Base-by-base conservation (phyloP, 2,113 vertebrate genomes). In the Solenodon paradoxus region DNA sequence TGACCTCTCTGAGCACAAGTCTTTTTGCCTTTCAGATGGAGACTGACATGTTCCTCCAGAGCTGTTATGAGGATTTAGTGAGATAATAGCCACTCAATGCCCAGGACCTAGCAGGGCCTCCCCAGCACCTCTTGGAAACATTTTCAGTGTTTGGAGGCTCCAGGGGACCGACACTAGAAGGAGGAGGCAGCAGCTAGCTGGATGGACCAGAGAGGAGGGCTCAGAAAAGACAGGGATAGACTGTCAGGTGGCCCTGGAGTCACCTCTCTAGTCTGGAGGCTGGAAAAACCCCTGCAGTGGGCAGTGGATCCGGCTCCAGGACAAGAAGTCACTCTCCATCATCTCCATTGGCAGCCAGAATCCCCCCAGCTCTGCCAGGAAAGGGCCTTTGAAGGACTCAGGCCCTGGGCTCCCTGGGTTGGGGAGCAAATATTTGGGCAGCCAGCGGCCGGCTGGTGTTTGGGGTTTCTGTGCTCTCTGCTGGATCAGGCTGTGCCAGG, bases 381-480 rank as follows among this genome's bases (percentile, higher is more conserved):
- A 97, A 95, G 92, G 97, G 61, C 81, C 57, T 96, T 94, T 94
- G 90, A 95, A 82, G 85, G 61, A 49, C 49, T 49, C 9, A 49
- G 78, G 53, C 80, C 61, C 47, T 57, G 83, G 85, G 86, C 94
- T 88, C 17, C 66, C 82, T n/a, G 49, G 57, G 57, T 20, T 2
- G 35, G 30, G n/a, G 92, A 51, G 66, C 71, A 92, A 97, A 93
- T 96, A 97, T 97, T 97, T 97, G 92, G 95, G 97, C 98, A 98
- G 93, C 69, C 78, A 90, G 92, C 61, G 78, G 16, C 98, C 93
- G n/a, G n/a, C n/a, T n/a, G n/a, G 91, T 7, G 32, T 90, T 35
- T 61, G 90, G 87, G 93, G 82, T 74, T 96, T 98, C 98, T 97
- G 95, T 97, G 97, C 96, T 98, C 95, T 97, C 93, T 96, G 92